Percentiles rank a stretch among this genome's conserved stretches.
Conservation (phyloP, 2,888 invertebrate species). For the Thera obeliscata region DNA sequence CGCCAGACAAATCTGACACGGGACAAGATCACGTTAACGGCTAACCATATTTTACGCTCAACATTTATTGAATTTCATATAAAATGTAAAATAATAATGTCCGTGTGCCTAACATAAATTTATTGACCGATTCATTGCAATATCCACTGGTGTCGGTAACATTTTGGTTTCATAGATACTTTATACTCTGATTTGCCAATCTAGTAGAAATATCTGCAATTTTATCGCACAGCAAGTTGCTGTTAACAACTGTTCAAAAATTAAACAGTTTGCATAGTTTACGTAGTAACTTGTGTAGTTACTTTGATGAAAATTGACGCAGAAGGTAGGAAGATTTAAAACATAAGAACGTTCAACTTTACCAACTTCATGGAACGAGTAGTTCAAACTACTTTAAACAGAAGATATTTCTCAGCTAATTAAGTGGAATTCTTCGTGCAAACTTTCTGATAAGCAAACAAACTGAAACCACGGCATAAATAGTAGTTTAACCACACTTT, state of each 20-base stretch:
- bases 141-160: not conserved
- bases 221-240: too few relatives aligned
- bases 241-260: too few relatives aligned
- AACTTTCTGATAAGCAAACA: constrained; percentile 38
- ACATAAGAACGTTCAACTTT: constrained; percentile 22
- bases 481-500: constrained; percentile 31
- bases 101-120: not conserved
- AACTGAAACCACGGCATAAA: constrained; percentile 34
- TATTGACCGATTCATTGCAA: not conserved
- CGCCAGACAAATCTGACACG: constrained; percentile 34
- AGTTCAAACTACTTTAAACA: constrained; percentile 35
- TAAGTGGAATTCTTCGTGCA: constrained; percentile 38
- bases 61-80: not conserved
- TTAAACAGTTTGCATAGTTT: too few relatives aligned
- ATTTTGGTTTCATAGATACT: too few relatives aligned
- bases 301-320: too few relatives aligned
- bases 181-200: too few relatives aligned
- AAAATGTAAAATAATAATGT: not conserved
- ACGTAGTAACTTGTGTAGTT: too few relatives aligned
- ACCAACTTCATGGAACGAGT: constrained; percentile 15
- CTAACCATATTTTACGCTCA: not conserved
- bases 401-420: constrained; percentile 38
- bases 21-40: constrained; percentile 30
- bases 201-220: too few relatives aligned
- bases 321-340: not conserved